Conservation (phyloP, 2,113 vertebrate species). For the Elanoides forficatus region DNA sequence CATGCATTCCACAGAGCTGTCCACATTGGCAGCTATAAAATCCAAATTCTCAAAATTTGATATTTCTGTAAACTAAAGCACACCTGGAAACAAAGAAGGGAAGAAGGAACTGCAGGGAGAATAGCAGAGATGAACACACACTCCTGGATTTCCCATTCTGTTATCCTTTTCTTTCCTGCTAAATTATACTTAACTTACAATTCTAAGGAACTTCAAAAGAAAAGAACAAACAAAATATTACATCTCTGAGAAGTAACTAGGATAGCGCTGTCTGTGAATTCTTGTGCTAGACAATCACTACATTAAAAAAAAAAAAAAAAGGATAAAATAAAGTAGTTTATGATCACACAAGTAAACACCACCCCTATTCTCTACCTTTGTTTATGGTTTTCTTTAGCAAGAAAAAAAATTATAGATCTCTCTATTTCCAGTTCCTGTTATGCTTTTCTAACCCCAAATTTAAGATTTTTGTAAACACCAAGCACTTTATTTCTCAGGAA, state of each 20-base stretch:
- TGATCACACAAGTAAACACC: not conserved
- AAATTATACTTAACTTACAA: not conserved
- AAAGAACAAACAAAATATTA: not conserved
- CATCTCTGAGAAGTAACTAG: not conserved
- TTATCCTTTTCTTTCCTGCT: not conserved
- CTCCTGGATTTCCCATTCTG: not conserved
- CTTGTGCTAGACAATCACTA: not conserved
- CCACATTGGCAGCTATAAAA: not conserved
- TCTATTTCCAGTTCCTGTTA: not conserved
- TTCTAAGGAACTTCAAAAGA: not conserved
- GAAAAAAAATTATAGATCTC: not conserved
- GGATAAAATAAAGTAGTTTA: not conserved
- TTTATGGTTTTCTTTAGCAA: not conserved
- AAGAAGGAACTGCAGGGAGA: not conserved
- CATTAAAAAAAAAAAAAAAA: not conserved
- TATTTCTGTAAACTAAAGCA: not conserved
- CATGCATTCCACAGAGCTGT: not conserved
- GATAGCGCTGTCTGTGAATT: not conserved
- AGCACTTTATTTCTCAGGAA: not conserved
- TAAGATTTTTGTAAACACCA: not conserved
- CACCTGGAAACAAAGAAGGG: not conserved
- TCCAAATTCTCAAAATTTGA: not conserved
- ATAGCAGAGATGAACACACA: not conserved
- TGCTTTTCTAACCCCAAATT: not conserved
- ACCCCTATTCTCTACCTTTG: not conserved